These are phyloP conservation scores for Botia almorhae DNA, from an alignment of 2,797 vertebrate genomes.

Conservation along the genomic window DNA sequence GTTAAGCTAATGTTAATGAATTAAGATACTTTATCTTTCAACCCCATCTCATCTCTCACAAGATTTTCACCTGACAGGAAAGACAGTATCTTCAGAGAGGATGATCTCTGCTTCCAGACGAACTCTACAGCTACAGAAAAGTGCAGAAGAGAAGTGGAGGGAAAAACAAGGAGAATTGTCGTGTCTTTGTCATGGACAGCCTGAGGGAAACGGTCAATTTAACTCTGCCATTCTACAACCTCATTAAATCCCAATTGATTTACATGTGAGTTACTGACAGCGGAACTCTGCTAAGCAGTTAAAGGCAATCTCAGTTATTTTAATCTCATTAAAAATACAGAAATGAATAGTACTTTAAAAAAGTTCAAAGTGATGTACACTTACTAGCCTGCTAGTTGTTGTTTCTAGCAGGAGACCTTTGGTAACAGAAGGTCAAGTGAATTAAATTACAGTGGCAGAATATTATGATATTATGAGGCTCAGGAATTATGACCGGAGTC, in stretches of 20 bases:
- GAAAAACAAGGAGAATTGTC: slow-evolving; percentile 62
- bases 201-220: slow-evolving; percentile 69
- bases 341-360: too few relatives aligned
- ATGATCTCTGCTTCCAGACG: slow-evolving; percentile 72
- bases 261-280: neutral
- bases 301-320: neutral
- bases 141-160: neutral
- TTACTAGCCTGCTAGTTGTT: neutral
- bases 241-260: slow-evolving; percentile 32
- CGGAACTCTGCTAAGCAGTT: neutral
- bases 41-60: neutral
- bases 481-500: too few relatives aligned
- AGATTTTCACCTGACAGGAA: slow-evolving; percentile 56
- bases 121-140: slow-evolving; percentile 25
- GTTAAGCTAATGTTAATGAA: too few relatives aligned
- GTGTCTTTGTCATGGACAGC: slow-evolving; percentile 63
- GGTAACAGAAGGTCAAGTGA: neutral
- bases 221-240: slow-evolving; percentile 54
- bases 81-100: slow-evolving; percentile 54
- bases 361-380: neutral
- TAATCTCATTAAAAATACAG: neutral
- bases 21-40: neutral
- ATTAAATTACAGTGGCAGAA: neutral
- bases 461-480: neutral
- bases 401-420: neutral